Percentiles rank a stretch among this genome's conserved stretches.
phyloP scores from a whole-genome alignment of 2,113 vertebrate genomes.

The Pimephales promelas region DNA sequence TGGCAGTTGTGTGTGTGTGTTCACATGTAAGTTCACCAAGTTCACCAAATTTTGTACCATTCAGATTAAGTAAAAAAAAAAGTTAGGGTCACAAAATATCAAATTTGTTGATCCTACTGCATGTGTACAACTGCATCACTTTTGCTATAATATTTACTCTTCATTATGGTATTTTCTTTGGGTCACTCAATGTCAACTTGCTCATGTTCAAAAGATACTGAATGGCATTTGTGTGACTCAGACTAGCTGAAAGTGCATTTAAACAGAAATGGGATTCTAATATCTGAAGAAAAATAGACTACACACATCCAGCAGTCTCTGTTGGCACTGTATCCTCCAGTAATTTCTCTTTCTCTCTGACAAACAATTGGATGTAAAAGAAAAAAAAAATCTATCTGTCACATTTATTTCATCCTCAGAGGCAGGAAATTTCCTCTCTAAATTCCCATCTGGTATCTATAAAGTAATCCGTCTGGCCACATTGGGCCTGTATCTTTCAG shows the following conservation, averaged over 20 bases:
- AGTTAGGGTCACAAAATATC: too few relatives aligned
- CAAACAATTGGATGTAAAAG: constrained; percentile 13
- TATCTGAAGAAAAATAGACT: neutral
- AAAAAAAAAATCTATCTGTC: constrained; percentile 1
- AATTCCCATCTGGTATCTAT: constrained; percentile 59
- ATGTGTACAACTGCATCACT: neutral
- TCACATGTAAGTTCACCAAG: too few relatives aligned
- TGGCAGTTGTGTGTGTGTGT: too few relatives aligned
- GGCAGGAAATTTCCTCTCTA: constrained; percentile 54
- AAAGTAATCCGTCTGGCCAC: constrained; percentile 55
- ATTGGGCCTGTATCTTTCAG: constrained; percentile 65
- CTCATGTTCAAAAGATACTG: neutral
- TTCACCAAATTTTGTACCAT: too few relatives aligned
- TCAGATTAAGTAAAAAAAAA: too few relatives aligned
- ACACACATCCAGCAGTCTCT: neutral
- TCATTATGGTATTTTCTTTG: neutral
- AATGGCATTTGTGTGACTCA: neutral
- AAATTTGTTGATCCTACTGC: neutral
- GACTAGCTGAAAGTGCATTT: neutral
- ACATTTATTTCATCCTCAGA: constrained; percentile 24
- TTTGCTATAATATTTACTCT: neutral
- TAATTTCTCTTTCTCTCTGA: neutral
- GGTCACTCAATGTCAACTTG: neutral
- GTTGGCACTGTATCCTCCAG: neutral
- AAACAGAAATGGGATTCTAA: neutral